phyloP scores from a whole-genome alignment of 2,113 vertebrate species.

The Pao palembangensis region DNA sequence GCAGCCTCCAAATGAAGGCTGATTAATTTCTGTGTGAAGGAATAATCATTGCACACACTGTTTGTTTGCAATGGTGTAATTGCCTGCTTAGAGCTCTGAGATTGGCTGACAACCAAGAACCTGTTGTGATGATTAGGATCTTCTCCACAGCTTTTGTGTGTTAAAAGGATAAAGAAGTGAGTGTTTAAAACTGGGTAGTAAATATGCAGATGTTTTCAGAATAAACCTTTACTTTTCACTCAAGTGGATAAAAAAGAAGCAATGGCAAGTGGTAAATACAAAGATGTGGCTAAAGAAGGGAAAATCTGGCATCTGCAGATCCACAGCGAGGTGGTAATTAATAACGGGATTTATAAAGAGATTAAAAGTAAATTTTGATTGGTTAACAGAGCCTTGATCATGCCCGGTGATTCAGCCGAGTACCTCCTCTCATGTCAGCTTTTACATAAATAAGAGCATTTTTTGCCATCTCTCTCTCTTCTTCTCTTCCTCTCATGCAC shows the following conservation, averaged over 20 bases:
- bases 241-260: neutral
- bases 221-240: neutral
- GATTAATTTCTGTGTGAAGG: conserved; percentile 46
- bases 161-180: neutral
- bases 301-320: too few relatives aligned
- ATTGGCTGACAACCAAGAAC: conserved; percentile 43
- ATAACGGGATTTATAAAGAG: neutral
- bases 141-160: conserved; percentile 21
- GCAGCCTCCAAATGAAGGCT: conserved; percentile 20
- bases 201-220: neutral
- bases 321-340: neutral
- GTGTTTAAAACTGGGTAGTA: neutral
- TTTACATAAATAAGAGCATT: conserved; percentile 78
- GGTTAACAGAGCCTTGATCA: conserved; percentile 58
- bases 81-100: conserved; percentile 37
- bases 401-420: conserved; percentile 61
- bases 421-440: conserved; percentile 73
- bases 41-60: conserved; percentile 39
- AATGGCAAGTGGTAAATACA: too few relatives aligned
- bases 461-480: conserved; percentile 49
- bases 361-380: conserved; percentile 11
- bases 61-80: conserved; percentile 60
- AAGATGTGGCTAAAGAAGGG: too few relatives aligned
- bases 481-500: conserved; percentile 71
- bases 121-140: conserved; percentile 41